A percentile compares a stretch with the other conserved stretches of the same genome.
These are phyloP conservation scores for Drosophila nigrodunni DNA, from an alignment of 1,140 invertebrate species.

Conservation along the genomic window DNA sequence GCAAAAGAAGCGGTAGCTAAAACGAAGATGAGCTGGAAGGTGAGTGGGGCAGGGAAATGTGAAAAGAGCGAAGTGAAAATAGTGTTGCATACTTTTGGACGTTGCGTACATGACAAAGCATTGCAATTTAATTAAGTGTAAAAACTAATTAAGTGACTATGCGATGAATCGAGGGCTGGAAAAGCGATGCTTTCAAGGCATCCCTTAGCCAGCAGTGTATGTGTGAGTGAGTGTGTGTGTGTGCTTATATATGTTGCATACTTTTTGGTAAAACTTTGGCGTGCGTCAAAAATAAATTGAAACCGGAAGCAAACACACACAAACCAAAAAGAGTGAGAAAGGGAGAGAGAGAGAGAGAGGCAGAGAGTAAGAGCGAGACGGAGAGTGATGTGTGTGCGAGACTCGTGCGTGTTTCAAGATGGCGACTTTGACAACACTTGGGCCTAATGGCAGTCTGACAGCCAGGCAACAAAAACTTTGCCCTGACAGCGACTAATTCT, in stretches of 20 bases:
- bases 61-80: neutral
- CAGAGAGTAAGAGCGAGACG: neutral
- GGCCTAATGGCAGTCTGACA: slow-evolving; percentile 62
- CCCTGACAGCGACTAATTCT: slow-evolving; percentile 72
- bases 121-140: slow-evolving; percentile 81
- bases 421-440: slow-evolving; percentile 76
- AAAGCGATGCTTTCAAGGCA: slow-evolving; percentile 31
- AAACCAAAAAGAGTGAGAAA: neutral
- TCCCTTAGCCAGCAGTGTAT: neutral
- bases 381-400: neutral
- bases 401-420: slow-evolving; percentile 69
- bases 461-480: slow-evolving; percentile 51
- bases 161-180: slow-evolving; percentile 15
- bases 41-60: neutral
- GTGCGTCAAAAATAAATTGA: slow-evolving; percentile 64
- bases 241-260: slow-evolving; percentile 56
- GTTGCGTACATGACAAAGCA: slow-evolving; percentile 44
- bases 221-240: slow-evolving; percentile 23
- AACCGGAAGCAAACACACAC: slow-evolving; percentile 57
- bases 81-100: slow-evolving; percentile 10
- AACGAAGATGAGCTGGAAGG: neutral
- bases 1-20: neutral
- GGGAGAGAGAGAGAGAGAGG: neutral
- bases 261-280: slow-evolving; percentile 73
- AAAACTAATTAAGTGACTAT: slow-evolving; percentile 80